phyloP scores from a whole-genome alignment of 2,113 vertebrate species.

The Mionectes macconnelli region DNA sequence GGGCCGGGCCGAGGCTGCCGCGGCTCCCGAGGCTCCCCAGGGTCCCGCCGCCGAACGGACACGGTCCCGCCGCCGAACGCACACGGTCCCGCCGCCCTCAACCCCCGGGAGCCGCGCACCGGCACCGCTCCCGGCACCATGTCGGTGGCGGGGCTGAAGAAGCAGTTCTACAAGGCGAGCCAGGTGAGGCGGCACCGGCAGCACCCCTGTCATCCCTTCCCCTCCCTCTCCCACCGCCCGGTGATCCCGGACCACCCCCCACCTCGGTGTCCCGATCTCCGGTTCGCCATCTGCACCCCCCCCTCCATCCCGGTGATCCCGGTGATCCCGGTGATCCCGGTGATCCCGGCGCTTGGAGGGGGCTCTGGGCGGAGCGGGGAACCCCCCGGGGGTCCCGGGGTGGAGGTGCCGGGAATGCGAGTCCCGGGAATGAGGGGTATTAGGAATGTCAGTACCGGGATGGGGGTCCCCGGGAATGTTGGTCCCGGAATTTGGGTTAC shows the following conservation, averaged over 20 bases:
- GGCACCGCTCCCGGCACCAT: constrained; percentile 71
- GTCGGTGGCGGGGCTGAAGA: constrained; percentile 96
- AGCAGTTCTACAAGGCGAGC: constrained; percentile 98
- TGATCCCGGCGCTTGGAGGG: background rate
- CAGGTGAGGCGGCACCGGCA: constrained; percentile 76
- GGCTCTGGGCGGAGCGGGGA: background rate
- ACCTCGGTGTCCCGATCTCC: background rate
- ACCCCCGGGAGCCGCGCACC: no score
- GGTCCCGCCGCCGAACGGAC: background rate
- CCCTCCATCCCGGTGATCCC: no score
- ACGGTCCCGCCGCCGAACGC: no score
- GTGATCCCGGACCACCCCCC: background rate
- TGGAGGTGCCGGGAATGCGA: no score
- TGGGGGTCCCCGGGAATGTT: background rate
- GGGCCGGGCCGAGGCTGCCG: background rate
- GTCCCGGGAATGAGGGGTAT: no score
- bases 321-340: no score
- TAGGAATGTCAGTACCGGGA: no score
- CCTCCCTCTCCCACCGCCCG: background rate
- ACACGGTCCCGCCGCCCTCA: background rate
- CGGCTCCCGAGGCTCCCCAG: background rate
- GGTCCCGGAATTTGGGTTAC: no score
- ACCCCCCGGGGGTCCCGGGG: background rate
- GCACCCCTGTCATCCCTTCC: no score
- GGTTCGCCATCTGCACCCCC: background rate